phyloP scores from a whole-genome alignment of 2,888 invertebrate genomes.

The Scaptomyza reducta region DNA sequence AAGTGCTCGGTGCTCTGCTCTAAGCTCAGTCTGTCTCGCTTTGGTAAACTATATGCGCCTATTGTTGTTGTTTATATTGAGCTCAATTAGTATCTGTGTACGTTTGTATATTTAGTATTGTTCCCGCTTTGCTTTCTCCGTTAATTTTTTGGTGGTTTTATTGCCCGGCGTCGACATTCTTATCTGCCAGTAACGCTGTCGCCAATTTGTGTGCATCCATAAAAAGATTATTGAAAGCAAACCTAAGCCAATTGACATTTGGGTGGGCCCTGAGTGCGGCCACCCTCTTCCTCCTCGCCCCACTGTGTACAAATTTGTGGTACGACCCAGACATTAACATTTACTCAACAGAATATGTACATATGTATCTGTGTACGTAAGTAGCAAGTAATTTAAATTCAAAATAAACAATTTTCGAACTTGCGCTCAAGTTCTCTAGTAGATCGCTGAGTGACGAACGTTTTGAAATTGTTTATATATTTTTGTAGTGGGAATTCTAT shows the following conservation, averaged over 20 bases:
- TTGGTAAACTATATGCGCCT: slow-evolving; percentile 8
- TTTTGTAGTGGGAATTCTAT: not conserved
- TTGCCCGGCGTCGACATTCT: slow-evolving; percentile 59
- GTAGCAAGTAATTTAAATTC: slow-evolving; percentile 38
- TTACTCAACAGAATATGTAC: slow-evolving; percentile 16
- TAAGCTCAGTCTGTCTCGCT: slow-evolving; percentile 30
- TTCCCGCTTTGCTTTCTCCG: slow-evolving; percentile 48
- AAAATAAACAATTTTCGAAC: slow-evolving; percentile 32
- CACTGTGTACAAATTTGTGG: slow-evolving; percentile 30
- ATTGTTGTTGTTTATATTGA: slow-evolving; percentile 32
- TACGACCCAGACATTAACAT: slow-evolving; percentile 39
- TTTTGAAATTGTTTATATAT: not conserved
- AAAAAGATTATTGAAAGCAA: slow-evolving; percentile 66
- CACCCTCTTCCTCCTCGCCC: slow-evolving; percentile 10
- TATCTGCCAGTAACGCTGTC: slow-evolving; percentile 47
- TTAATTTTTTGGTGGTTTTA: slow-evolving; percentile 63
- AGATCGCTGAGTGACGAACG: slow-evolving; percentile 1
- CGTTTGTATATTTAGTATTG: slow-evolving; percentile 14
- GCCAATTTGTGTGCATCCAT: slow-evolving; percentile 57
- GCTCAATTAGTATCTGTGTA: slow-evolving; percentile 42
- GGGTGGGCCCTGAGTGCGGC: slow-evolving; percentile 44
- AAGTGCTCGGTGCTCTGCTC: slow-evolving; percentile 9
- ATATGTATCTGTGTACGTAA: slow-evolving; percentile 16
- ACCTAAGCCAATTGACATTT: slow-evolving; percentile 51
- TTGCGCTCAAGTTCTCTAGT: slow-evolving; percentile 22